Percentiles rank a stretch among this genome's conserved stretches.
These are phyloP conservation scores for Danaus chrysippus DNA, from an alignment of 2,888 invertebrate genomes.

Conservation along the genomic window DNA sequence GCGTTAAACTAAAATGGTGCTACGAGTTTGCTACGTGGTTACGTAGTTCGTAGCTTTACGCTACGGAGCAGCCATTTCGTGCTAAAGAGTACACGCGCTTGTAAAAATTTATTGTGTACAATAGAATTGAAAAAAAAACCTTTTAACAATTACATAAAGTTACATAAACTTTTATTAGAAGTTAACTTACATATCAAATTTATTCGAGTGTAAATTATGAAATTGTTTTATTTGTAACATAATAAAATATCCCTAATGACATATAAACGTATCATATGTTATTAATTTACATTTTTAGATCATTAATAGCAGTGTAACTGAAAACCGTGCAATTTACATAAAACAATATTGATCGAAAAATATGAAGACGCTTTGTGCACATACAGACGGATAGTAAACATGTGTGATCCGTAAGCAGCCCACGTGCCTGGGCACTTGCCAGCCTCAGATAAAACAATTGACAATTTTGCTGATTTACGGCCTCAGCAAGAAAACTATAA, in stretches of 20 bases:
- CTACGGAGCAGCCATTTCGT: slow-evolving; percentile 29
- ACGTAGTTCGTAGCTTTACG: slow-evolving; percentile 33
- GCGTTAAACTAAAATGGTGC: slow-evolving; percentile 28
- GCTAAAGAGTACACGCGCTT: slow-evolving; percentile 35
- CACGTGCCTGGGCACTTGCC: slow-evolving; percentile 36
- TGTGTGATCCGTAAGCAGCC: slow-evolving; percentile 29
- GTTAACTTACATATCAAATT: too few relatives aligned
- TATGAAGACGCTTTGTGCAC: not conserved
- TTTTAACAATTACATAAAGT: slow-evolving; percentile 1
- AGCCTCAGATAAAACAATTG: slow-evolving; percentile 36
- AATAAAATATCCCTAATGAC: too few relatives aligned
- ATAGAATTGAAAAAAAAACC: slow-evolving; percentile 25
- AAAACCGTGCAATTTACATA: not conserved
- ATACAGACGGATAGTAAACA: slow-evolving; percentile 19
- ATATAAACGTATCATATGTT: too few relatives aligned
- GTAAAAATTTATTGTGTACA: slow-evolving; percentile 38
- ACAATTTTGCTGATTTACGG: slow-evolving; percentile 23
- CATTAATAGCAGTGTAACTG: not conserved
- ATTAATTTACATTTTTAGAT: too few relatives aligned
- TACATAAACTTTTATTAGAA: not conserved
- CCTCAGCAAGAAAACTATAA: slow-evolving; percentile 1
- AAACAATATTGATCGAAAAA: not conserved
- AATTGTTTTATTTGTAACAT: too few relatives aligned
- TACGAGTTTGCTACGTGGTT: slow-evolving; percentile 33
- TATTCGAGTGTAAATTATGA: too few relatives aligned